Percentiles rank a stretch among this genome's conserved stretches.
Evolutionary conservation across 2,113 vertebrate species (phyloP).

Genomic region (Neotoma lepida): DNA sequence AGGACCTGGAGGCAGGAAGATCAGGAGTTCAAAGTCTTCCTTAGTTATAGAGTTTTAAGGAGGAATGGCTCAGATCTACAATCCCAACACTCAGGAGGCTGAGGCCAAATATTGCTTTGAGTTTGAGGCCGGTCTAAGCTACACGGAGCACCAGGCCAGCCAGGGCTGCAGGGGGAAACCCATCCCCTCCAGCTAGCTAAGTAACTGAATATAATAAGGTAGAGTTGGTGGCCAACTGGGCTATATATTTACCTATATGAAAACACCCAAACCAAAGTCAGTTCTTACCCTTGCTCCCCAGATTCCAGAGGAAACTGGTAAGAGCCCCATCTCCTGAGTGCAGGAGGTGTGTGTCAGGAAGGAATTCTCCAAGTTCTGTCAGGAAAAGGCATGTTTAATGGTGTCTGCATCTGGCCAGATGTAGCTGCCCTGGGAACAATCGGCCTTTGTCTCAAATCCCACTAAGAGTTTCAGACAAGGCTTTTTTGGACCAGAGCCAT

Average conservation of each 20-base stretch:
- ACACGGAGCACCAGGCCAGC: background rate
- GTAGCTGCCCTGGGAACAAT: background rate
- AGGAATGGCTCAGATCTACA: background rate
- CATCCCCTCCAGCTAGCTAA: background rate
- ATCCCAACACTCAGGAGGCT: background rate
- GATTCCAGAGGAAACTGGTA: background rate
- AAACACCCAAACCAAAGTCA: background rate
- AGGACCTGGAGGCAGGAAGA: background rate
- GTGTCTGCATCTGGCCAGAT: background rate
- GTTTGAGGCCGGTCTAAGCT: background rate
- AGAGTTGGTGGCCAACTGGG: background rate
- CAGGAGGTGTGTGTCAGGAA: background rate
- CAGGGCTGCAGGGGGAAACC: background rate
- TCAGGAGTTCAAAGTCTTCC: background rate
- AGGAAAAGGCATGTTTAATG: background rate
- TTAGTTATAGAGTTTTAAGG: background rate
- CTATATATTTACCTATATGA: background rate
- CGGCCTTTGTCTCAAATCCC: slow-evolving; percentile 35
- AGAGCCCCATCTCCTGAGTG: background rate
- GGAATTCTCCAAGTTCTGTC: background rate
- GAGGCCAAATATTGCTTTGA: background rate
- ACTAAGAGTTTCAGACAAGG: background rate
- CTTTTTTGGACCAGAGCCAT: background rate
- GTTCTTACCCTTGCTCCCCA: background rate
- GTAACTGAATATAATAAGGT: background rate